Evolutionary conservation across 2,888 invertebrate genomes (phyloP).

Genomic region (Campoplex nolae): DNA sequence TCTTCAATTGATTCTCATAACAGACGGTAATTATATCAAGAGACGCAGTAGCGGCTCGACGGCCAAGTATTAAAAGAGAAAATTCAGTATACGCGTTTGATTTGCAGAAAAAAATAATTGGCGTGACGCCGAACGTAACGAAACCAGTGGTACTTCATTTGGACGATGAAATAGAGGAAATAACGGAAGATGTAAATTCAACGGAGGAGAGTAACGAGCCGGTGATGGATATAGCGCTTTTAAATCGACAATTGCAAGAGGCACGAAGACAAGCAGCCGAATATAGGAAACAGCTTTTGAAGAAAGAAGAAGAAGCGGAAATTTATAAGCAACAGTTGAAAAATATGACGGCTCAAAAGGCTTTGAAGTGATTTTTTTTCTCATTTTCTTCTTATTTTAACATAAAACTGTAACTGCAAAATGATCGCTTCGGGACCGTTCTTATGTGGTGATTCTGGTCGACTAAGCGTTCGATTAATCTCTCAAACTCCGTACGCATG

Average conservation of each 20-base stretch:
- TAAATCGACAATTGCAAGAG: conserved; percentile 82
- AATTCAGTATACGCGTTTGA: background rate
- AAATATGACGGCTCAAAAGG: conserved; percentile 76
- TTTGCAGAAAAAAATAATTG: conserved; percentile 76
- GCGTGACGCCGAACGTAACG: conserved; percentile 71
- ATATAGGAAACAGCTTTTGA: conserved; percentile 82
- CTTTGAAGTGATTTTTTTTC: conserved; percentile 69
- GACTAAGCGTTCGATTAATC: conserved; percentile 4
- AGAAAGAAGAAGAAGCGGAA: conserved; percentile 84
- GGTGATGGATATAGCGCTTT: conserved; percentile 79
- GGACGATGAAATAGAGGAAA: conserved; percentile 81
- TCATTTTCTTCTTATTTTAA: conserved; percentile 19
- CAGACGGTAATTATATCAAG: background rate
- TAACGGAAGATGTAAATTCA: conserved; percentile 85
- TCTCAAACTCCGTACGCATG: conserved; percentile 23
- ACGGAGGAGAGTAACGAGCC: conserved; percentile 80
- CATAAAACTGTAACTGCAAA: conserved; percentile 36
- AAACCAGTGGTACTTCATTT: conserved; percentile 80
- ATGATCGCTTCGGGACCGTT: background rate
- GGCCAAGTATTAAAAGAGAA: too few species aligned
- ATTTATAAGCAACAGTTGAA: conserved; percentile 83
- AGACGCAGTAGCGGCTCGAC: too few species aligned
- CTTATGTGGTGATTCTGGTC: background rate
- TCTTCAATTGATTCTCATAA: background rate
- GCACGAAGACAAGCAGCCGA: conserved; percentile 82